Base-by-base conservation (phyloP, 2,797 vertebrate genomes). In the Trachurus trachurus region DNA sequence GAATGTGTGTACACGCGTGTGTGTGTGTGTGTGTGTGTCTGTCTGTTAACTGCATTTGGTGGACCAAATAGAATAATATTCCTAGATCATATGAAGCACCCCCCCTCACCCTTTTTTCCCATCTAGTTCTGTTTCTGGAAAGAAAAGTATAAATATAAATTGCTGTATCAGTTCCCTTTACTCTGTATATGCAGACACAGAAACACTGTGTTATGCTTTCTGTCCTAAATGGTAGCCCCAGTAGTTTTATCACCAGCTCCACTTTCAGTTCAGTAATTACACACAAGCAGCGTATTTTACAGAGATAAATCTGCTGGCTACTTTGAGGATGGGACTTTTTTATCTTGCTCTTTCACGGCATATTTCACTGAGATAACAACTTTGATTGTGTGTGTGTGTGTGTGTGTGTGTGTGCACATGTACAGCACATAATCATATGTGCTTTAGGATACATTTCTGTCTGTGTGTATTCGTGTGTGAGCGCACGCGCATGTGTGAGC, bases 181-280 rank as follows among this genome's bases (percentile, higher is more conserved):
- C 45, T 68, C 42, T 66, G 71, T 47, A 78, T 57, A 50, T 58
- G 11, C 69, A 77, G 71, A 66, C 64, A 19, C 66, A 73, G 72
- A 86, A 65, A 63, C 56, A 11, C 54, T 74, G 59, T 10, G 22
- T 76, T 80, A 31, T 39, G 73, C 61, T 78, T 40, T 31, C 84
- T 76, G 69, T 89, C 71, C 76, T 89, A 72, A 64, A 81, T 73
- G 76, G 78, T 74, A 80, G 78, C 37, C 57, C 26, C 31, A 86
- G 81, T 73, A 74, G 66, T 91, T 93, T 88, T 91, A 92, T 88
- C 84, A 85, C 71, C 68, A 74, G 83, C 82, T 84, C 66, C 78
- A 78, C 87, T 91, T 88, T 86, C 75, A 84, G 76, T 80, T 85
- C 80, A 83, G 87, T 92, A 92, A 93, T 93, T 93, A 92, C 81